Evolutionary conservation across 2,113 vertebrate species (phyloP).

Genomic region (Sminthopsis crassicaudata): DNA sequence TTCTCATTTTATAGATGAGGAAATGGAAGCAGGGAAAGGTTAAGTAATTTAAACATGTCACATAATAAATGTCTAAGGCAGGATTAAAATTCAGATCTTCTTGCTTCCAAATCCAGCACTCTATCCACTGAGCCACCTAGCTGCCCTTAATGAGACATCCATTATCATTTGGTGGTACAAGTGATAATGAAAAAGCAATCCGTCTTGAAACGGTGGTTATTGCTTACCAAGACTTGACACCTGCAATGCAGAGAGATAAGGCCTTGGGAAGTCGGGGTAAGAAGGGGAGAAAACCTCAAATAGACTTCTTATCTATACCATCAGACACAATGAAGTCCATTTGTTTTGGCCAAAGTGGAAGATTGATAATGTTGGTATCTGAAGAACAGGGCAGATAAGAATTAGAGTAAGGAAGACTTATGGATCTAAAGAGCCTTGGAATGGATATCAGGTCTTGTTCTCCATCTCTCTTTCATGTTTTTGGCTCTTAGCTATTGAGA

Average conservation of each 20-base stretch:
- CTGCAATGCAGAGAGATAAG: background rate
- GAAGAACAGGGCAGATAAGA: background rate
- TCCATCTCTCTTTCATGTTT: background rate
- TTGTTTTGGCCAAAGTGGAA: background rate
- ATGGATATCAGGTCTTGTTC: background rate
- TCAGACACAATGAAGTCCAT: background rate
- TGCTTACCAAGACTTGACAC: background rate
- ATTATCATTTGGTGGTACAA: background rate
- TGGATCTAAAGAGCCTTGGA: background rate
- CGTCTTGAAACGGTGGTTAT: conserved; percentile 14
- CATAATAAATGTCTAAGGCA: background rate
- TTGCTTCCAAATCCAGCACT: background rate
- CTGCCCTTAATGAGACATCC: background rate
- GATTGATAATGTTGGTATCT: conserved; percentile 8
- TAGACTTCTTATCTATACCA: conserved; percentile 1
- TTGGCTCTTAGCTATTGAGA: background rate
- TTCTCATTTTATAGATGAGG: background rate
- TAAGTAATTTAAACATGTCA: background rate
- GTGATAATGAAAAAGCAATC: background rate
- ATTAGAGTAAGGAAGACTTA: background rate
- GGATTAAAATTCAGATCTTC: background rate
- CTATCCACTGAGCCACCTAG: background rate
- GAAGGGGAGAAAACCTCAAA: background rate
- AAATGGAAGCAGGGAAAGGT: background rate
- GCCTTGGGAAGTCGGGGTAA: background rate